Evolutionary conservation across 23 tunicate species (phyloP).

Genomic region (Ascidia mentula): DNA sequence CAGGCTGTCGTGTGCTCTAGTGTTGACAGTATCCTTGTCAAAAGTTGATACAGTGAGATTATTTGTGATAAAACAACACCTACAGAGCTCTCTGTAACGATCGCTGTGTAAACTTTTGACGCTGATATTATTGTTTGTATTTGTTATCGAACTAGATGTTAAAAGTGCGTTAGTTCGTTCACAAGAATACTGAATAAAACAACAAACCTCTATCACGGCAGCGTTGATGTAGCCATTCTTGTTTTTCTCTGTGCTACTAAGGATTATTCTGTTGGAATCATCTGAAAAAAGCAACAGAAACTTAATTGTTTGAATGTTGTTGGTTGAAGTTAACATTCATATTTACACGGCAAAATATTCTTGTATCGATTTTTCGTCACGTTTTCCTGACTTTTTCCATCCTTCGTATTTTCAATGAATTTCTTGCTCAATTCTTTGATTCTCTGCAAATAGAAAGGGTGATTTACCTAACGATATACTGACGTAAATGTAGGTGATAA

Average conservation of each 20-base stretch:
- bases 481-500: no score
- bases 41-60: no score
- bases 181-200: no score
- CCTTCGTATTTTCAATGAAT: neutral
- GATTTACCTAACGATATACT: no score
- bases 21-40: no score
- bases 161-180: no score
- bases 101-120: no score
- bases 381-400: conserved; percentile 7
- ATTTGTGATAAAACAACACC: no score
- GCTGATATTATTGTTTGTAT: no score
- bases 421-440: neutral
- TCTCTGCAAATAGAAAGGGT: neutral
- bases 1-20: no score
- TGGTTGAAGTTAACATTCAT: neutral
- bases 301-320: neutral
- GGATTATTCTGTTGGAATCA: neutral
- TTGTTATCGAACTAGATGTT: no score
- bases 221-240: conserved; percentile 21
- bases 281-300: neutral
- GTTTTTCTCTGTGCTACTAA: neutral
- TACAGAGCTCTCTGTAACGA: no score
- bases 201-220: conserved; percentile 8
- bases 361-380: conserved; percentile 23
- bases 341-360: conserved; percentile 30